Base-by-base conservation (phyloP, 1,140 invertebrate genomes). In the Drosophila varians region DNA sequence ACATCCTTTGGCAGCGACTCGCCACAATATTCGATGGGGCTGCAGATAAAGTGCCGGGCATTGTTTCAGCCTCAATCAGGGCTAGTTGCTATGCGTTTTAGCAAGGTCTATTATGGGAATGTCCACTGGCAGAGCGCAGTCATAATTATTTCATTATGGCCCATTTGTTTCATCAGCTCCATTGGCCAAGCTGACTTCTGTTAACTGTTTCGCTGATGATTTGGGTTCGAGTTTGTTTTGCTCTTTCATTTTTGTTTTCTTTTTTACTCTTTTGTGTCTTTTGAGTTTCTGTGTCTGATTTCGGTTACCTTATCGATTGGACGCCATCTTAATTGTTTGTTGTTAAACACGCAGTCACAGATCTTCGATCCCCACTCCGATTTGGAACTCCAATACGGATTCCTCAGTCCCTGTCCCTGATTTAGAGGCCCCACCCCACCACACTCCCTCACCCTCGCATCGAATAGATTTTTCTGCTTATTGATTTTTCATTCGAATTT, bases 71-170 rank as follows among this genome's bases (percentile, higher is more conserved):
- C 77, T 73, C 82, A 87, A 87, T 88, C 77, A 79, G 57, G 57
- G 77, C 66, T 71, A 64, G 74, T 86, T 86, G 68, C 58, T 62
- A 79, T 84, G 71, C 74, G 79, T 78, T 77, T 83, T 71, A 70
- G 78, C 48, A 36, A 43, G 43, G 58, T 58, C 69, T 73, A 79
- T 75, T 49, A 42, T 68, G 40, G 55, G 12, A 21, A 21, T 21
- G 83, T 66, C 42, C 46, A 58, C 26, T 53, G 42, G 51, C 82
- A 19, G 77, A 74, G 82, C 82, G 77, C 74, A 73, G 71, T 66
- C 86, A 89, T 89, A 89, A 89, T 89, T 89, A 89, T 89, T 89
- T 89, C 86, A 89, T 89, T 89, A 89, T 89, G 75, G 58, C 76
- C 64, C 84, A 89, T 89, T 84, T 84, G 79, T 89, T 89, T 83